phyloP scores from a whole-genome alignment of 2,797 vertebrate genomes.

The Muscicapa comitata region DNA sequence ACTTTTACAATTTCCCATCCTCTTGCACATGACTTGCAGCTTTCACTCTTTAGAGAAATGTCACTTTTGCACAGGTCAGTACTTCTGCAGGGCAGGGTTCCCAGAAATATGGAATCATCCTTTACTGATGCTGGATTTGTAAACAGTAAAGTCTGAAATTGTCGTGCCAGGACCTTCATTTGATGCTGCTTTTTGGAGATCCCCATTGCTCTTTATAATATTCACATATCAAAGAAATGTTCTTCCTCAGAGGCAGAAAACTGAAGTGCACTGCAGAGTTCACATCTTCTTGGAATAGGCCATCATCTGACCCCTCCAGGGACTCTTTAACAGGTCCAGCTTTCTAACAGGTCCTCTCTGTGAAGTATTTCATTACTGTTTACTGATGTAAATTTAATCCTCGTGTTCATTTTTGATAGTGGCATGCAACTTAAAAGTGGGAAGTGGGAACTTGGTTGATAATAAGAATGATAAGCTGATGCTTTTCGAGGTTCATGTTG shows the following conservation, averaged over 20 bases:
- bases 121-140: neutral
- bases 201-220: neutral
- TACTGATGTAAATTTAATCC: neutral
- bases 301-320: neutral
- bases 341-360: neutral
- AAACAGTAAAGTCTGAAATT: neutral
- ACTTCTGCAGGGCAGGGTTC: neutral
- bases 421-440: neutral
- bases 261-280: neutral
- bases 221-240: neutral
- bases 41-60: conserved; percentile 1
- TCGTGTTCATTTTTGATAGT: neutral
- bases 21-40: neutral
- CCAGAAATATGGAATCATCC: neutral
- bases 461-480: neutral
- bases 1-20: neutral
- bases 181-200: conserved; percentile 43
- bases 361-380: neutral
- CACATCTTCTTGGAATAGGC: neutral
- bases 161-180: neutral
- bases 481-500: neutral
- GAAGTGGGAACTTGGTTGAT: neutral
- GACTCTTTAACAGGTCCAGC: neutral
- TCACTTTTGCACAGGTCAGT: neutral
- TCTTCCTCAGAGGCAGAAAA: neutral